Base-by-base conservation (phyloP, 1,140 invertebrate species). In the Probaryconus sp. region DNA sequence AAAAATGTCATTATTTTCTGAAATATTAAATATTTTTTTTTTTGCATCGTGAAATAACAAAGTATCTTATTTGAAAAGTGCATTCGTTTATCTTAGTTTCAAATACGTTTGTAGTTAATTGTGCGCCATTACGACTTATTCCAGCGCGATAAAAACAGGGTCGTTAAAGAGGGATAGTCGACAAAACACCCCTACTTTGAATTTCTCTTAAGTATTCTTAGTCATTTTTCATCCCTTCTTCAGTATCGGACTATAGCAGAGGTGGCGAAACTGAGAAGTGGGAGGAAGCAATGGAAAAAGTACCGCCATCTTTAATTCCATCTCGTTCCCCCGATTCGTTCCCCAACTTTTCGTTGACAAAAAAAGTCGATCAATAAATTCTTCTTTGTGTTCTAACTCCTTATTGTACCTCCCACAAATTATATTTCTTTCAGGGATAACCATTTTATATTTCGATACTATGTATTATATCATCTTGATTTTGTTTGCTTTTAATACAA, bases 211-310 rank as follows among this genome's bases (percentile, higher is more conserved):
- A 55, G 37, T 42, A 48, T 50, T 16, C 31, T 40, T 40, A 48
- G 24, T 40, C 43, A 61, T 40, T 61, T 48, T 61, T 38, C 37
- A 53, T 16, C 47, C 37, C 47, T 64, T 43, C 47, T 64, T 60
- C 11, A 28, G 2, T 45, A 47, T 37, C 20, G 10, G 1, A 9
- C 2, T 28, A 6, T 30, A 17, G 18, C 35, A 50, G 58, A 42
- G 37, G 35, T 63, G 35, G 43, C 9, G 33, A 48, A 35, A 42
- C 18, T 43, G 14, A 50, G 21, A 42, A 43, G 60, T 64, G 38
- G 60, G 60, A 42, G 60, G 20, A 31, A 51, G 37, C 20, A 51
- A 68, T 56, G 53, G 18, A 68, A 68, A 58, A 67, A 67, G 47
- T 64, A 53, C 30, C 60, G 37, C 60, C 60, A 64, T 64, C 60